Base-by-base conservation (phyloP, 2,113 vertebrate species). In the Chrysemys picta region DNA sequence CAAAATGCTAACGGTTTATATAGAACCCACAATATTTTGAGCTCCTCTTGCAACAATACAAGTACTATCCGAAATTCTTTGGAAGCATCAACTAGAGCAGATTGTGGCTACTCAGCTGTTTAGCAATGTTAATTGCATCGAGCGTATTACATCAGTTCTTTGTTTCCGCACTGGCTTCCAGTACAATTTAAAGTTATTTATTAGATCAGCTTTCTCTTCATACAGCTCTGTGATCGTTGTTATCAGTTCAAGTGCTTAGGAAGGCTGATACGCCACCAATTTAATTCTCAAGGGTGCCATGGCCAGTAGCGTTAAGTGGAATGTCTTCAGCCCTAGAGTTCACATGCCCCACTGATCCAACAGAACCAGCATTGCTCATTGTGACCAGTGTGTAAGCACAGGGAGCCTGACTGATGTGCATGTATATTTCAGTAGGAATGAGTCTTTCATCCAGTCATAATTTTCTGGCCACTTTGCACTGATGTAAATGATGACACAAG, bases 291-390 rank as follows among this genome's bases (percentile, higher is more conserved):
- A 38, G 38, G 69, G n/a, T 24, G 59, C 59, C 59, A 38, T 22
- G 65, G 17, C 6, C 22, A 27, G 24, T 45, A 42, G 57, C 47
- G 38, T 0, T 0, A 25, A 91, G 16, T 10, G 2, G 1, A 89
- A 17, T 53, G 2, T n/a, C 88, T 75, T 4, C 53, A 62, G 57
- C 31, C 50, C 21, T 29, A 14, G 45, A 80, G 35, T 8, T 82
- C 75, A 25, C n/a, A 27, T 47, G 69, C 10, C 69, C 24, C 22
- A 47, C 42, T 88, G 19, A 59, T 85, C 29, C 50, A 83, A 49
- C 5, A 87, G 54, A 93, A 92, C 29, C 19, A 79, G 11, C 53
- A 79, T 80, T 89, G 12, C 53, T 87, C 4, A 1, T 69, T 96
- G 82, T 85, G 57, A 31, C 27, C 54, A 83, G 2, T 7, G 10